Conservation (phyloP, 1,140 invertebrate genomes). For the Cylas formicarius region DNA sequence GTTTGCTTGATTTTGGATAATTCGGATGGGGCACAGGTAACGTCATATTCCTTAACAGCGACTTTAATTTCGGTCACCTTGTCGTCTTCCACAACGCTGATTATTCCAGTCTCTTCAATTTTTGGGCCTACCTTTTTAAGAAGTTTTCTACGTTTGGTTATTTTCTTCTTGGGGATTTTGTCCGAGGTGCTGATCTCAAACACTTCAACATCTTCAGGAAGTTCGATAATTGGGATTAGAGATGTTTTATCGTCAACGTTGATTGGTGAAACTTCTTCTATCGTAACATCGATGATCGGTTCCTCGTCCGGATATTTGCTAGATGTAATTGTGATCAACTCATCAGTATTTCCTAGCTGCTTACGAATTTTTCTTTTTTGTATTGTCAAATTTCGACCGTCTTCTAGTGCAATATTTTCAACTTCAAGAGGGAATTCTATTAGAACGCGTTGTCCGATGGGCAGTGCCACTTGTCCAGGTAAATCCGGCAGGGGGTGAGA, state of each 20-base stretch:
- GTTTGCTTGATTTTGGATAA: slow-evolving; percentile 18
- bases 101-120: slow-evolving; percentile 36
- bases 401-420: slow-evolving; percentile 3
- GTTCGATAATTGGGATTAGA: slow-evolving; percentile 29
- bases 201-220: slow-evolving; percentile 43
- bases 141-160: slow-evolving; percentile 33
- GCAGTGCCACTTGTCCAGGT: slow-evolving; percentile 17
- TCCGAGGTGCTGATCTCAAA: slow-evolving; percentile 42
- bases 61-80: slow-evolving; percentile 35
- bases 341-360: slow-evolving; percentile 25
- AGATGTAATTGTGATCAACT: slow-evolving; percentile 23
- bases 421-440: slow-evolving; percentile 24
- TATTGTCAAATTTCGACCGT: slow-evolving; percentile 18
- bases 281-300: slow-evolving; percentile 17
- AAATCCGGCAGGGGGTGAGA: slow-evolving; percentile 28
- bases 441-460: slow-evolving; percentile 14
- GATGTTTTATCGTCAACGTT: slow-evolving; percentile 13
- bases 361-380: slow-evolving; percentile 25
- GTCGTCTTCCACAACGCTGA: slow-evolving; percentile 36
- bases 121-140: slow-evolving; percentile 32
- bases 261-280: slow-evolving; percentile 17
- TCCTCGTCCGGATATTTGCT: slow-evolving; percentile 16
- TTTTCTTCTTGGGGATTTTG: slow-evolving; percentile 39
- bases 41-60: slow-evolving; percentile 24
- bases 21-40: slow-evolving; percentile 10